Conservation (phyloP, 23 tunicate species). For the Ascidia mentula region DNA sequence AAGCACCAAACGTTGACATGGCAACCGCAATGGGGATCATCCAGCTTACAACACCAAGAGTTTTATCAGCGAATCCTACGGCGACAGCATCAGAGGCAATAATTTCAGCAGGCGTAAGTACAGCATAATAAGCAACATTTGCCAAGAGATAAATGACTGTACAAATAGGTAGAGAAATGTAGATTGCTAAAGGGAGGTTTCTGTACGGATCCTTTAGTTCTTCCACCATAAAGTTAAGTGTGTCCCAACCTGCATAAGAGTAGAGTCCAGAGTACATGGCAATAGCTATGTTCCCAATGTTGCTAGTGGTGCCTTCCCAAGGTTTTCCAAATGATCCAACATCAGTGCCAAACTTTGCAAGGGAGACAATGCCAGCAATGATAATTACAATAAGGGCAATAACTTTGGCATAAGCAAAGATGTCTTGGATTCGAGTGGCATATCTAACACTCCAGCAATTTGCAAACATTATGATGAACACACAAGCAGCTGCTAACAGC, state of each 20-base stretch:
- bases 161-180: conserved; percentile 78
- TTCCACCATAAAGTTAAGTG: conserved; percentile 73
- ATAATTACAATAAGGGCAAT: conserved; percentile 65
- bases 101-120: conserved; percentile 63
- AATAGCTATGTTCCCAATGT: conserved; percentile 40
- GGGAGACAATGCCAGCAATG: conserved; percentile 42
- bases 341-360: conserved; percentile 22
- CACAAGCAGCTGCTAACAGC: conserved; percentile 56
- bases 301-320: conserved; percentile 39
- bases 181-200: conserved; percentile 48
- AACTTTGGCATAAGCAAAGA: conserved; percentile 79
- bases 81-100: conserved; percentile 73
- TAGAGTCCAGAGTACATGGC: conserved; percentile 79
- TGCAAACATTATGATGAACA: conserved; percentile 48
- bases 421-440: conserved; percentile 71
- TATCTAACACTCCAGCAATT: conserved; percentile 76
- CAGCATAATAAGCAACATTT: conserved; percentile 69
- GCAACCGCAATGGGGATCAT: conserved; percentile 75
- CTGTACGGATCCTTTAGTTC: conserved; percentile 71
- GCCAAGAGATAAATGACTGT: conserved; percentile 52
- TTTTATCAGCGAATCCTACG: conserved; percentile 40
- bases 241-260: conserved; percentile 86
- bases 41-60: conserved; percentile 52
- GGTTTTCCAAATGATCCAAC: conserved; percentile 45
- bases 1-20: conserved; percentile 78